Evolutionary conservation across 2,113 vertebrate species (phyloP), one percentile per base, ranked within the genome.

Genomic region (Zingel zingel): DNA sequence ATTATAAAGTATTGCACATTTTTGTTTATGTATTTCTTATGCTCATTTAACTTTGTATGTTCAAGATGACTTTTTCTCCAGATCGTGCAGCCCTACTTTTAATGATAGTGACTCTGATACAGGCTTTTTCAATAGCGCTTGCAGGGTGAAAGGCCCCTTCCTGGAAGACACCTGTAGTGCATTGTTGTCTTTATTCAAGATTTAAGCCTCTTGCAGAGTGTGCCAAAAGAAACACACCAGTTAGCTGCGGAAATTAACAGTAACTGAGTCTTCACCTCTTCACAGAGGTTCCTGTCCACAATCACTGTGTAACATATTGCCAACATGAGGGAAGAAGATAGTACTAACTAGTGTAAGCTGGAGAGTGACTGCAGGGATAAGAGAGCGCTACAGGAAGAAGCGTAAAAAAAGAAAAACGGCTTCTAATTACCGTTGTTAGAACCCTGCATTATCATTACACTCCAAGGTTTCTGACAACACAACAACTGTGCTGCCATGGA

Each of bases 401-500:
- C 48, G 69, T 56, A 19, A 53, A 57, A 77, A 65, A 45, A 10
- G 39, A 74, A 83, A 87, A 90, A 73, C 13, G 63, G 72, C 67
- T 76, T 54, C 74, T 91, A 93, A 94, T 93, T 93, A 92, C 88
- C 18, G 7, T 80, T 66, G 79, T 90, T 78, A 50, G 67, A 91
- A 69, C 57, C 66, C 54, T 68, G 74, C 82, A 86, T 91, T 89
- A 90, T 92, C 82, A 87, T 91, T 90, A 92, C 77, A 79, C 88
- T 75, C 45, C 78, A 81, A 85, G 77, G 83, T 86, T 90, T 90
- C 82, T 88, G 78, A 89, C 77, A 80, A 85, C 78, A 63, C 78
- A 82, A 91, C 88, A 92, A 88, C 82, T 77, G 71, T 33, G 89
- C 86, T 89, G 77, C 89, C 90, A 93, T 92, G 85, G 91, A 80